These are phyloP conservation scores for Ornithorhynchus anatinus DNA, from an alignment of 2,113 vertebrate genomes.

Conservation along the genomic window DNA sequence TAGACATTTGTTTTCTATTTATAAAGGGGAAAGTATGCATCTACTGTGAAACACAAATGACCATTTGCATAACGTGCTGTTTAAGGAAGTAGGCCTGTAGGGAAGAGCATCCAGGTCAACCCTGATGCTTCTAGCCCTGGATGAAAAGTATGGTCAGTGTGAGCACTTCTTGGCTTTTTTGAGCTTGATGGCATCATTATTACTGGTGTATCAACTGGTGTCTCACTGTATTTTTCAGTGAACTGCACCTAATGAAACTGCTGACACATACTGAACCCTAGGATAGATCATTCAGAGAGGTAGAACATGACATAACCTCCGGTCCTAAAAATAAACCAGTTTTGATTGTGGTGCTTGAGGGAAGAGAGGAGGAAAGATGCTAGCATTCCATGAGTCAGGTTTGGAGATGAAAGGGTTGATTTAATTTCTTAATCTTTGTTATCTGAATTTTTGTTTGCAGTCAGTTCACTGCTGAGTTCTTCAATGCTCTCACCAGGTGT, in stretches of 20 bases:
- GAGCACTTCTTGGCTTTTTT: too few relatives aligned
- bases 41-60: too few relatives aligned
- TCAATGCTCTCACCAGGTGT: conserved; percentile 52
- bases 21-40: too few relatives aligned
- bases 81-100: too few relatives aligned
- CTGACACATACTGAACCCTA: neutral
- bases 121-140: too few relatives aligned
- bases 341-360: neutral
- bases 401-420: neutral
- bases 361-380: neutral
- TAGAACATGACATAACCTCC: neutral
- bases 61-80: too few relatives aligned
- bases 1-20: too few relatives aligned
- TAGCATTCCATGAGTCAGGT: neutral
- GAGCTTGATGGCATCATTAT: too few relatives aligned
- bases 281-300: neutral
- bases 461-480: neutral
- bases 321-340: neutral
- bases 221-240: neutral
- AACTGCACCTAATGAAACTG: neutral
- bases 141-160: too few relatives aligned
- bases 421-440: conserved; percentile 21
- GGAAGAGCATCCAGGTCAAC: too few relatives aligned
- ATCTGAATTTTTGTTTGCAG: conserved; percentile 20
- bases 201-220: too few relatives aligned